Evolutionary conservation across 2,797 vertebrate genomes (phyloP).

Genomic region (Esox lucius): DNA sequence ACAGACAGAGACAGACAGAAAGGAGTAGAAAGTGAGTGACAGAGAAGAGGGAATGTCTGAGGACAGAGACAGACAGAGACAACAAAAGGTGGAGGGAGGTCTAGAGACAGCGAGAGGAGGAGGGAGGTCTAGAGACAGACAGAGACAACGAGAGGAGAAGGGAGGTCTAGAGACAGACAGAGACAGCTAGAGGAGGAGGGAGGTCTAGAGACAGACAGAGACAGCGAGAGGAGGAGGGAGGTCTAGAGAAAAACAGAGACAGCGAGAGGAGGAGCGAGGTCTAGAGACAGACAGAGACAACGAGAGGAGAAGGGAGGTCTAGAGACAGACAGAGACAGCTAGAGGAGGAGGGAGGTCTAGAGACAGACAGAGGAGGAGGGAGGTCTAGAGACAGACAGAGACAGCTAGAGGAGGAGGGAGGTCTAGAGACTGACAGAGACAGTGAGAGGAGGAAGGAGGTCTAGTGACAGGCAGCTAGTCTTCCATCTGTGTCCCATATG

Average conservation of each 20-base stretch:
- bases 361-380: slow-evolving; percentile 27
- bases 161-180: neutral
- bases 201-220: neutral
- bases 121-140: slow-evolving; percentile 19
- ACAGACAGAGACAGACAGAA: slow-evolving; percentile 39
- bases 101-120: neutral
- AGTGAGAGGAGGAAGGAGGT: neutral
- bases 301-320: neutral
- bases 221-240: too few relatives aligned
- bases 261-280: neutral
- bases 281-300: slow-evolving; percentile 36
- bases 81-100: too few relatives aligned
- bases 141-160: slow-evolving; percentile 25
- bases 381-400: slow-evolving; percentile 22
- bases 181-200: neutral
- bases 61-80: neutral
- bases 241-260: neutral
- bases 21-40: slow-evolving; percentile 37
- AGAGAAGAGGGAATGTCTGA: too few relatives aligned
- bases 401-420: slow-evolving; percentile 11
- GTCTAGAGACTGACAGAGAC: slow-evolving; percentile 32
- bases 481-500: slow-evolving; percentile 59
- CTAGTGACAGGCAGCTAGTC: neutral
- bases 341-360: neutral
- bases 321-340: slow-evolving; percentile 3